phyloP scores from a whole-genome alignment of 64 coral and sea anemone genomes.

The Pocillopora damicornis region DNA sequence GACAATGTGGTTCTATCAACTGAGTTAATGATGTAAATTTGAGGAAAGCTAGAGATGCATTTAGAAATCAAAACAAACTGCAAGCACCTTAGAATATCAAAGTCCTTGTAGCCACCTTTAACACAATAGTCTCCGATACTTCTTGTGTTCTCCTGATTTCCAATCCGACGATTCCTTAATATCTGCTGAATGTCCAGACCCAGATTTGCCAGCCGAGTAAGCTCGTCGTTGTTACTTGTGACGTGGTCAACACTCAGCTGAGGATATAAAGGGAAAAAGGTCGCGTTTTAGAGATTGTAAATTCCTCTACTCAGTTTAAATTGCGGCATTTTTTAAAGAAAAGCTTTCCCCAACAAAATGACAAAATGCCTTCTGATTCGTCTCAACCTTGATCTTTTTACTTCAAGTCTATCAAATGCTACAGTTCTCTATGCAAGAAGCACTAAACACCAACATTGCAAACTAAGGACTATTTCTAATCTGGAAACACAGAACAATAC shows the following conservation, averaged over 20 bases:
- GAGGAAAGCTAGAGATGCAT: neutral
- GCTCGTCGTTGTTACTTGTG: constrained; percentile 80
- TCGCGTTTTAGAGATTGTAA: neutral
- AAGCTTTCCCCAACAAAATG: too few species aligned
- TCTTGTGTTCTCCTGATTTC: constrained; percentile 95
- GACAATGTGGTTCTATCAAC: too few species aligned
- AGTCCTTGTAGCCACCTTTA: constrained; percentile 99
- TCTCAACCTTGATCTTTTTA: too few species aligned
- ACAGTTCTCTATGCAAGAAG: too few species aligned
- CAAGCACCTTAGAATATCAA: constrained; percentile 86
- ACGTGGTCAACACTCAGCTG: constrained; percentile 90
- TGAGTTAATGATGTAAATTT: too few species aligned
- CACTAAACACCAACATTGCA: too few species aligned
- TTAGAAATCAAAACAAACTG: neutral
- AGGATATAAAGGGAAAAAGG: neutral
- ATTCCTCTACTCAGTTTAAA: neutral
- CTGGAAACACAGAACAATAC: too few species aligned
- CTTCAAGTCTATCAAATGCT: too few species aligned
- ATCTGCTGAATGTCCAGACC: constrained; percentile 88
- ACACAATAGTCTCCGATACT: constrained; percentile 96
- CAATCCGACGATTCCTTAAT: constrained; percentile 63
- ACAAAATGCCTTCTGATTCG: too few species aligned
- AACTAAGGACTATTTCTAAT: too few species aligned
- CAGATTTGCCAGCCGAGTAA: constrained; percentile 64
- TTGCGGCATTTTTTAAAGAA: too few species aligned